Conservation (phyloP, 2,797 vertebrate species). For the Cyclopterus lumpus region DNA sequence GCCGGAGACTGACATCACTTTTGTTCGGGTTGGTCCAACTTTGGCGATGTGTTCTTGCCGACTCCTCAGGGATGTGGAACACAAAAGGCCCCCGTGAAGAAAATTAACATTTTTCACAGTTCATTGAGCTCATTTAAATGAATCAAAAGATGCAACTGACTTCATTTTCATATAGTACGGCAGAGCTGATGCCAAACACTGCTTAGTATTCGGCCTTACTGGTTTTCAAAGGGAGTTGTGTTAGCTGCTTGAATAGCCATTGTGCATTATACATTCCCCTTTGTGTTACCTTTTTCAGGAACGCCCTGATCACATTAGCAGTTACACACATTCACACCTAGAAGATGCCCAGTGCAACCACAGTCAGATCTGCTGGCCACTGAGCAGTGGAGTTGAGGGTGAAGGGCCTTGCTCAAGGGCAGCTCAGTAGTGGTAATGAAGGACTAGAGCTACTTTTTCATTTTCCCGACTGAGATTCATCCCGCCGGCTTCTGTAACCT, state of each 20-base stretch:
- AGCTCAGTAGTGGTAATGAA: neutral
- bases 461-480: neutral
- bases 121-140: slow-evolving; percentile 78
- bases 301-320: neutral
- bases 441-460: neutral
- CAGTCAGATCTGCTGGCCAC: neutral
- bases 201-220: slow-evolving; percentile 32
- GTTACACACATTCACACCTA: neutral
- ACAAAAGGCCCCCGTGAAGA: slow-evolving; percentile 75
- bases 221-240: slow-evolving; percentile 4
- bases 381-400: too few relatives aligned
- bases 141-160: slow-evolving; percentile 76
- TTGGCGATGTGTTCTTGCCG: slow-evolving; percentile 65
- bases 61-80: slow-evolving; percentile 68
- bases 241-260: neutral
- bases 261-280: neutral
- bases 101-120: slow-evolving; percentile 80
- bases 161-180: slow-evolving; percentile 66
- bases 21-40: slow-evolving; percentile 62
- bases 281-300: neutral
- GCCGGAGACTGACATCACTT: slow-evolving; percentile 55
- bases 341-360: neutral
- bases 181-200: slow-evolving; percentile 43
- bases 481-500: neutral
- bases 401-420: neutral